A percentile compares a stretch with the other conserved stretches of the same genome.
These are phyloP conservation scores for Chrysogorgia sp. DNA, from an alignment of 92 coral and sea anemone species.

Conservation along the genomic window DNA sequence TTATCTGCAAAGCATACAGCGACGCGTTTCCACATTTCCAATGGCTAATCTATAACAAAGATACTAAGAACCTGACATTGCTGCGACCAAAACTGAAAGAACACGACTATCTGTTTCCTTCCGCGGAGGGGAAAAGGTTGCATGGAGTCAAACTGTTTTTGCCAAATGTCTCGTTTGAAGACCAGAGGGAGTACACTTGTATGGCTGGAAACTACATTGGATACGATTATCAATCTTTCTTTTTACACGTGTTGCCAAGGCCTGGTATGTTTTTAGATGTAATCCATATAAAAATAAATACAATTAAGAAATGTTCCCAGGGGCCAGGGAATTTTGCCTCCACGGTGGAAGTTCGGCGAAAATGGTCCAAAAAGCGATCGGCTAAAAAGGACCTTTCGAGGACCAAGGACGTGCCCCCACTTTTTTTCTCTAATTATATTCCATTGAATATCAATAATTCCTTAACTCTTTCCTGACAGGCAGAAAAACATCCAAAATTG, in stretches of 20 bases:
- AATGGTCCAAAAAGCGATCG: no score
- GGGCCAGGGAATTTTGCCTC: no score
- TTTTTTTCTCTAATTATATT: no score
- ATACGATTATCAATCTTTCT: conserved; percentile 28
- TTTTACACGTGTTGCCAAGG: not conserved
- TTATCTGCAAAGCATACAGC: conserved; percentile 76
- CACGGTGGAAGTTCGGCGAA: no score
- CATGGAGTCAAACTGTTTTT: conserved; percentile 82
- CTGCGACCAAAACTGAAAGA: not conserved
- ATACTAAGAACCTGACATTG: not conserved
- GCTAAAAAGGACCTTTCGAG: no score
- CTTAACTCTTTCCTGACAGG: no score
- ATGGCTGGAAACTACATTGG: conserved; percentile 94
- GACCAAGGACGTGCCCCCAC: no score
- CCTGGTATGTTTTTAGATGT: not conserved
- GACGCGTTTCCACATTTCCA: conserved; percentile 97
- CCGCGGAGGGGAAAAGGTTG: not conserved
- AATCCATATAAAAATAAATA: no score
- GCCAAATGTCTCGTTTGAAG: conserved; percentile 70
- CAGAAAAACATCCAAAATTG: no score
- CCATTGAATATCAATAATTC: no score
- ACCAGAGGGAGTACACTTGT: conserved; percentile 82
- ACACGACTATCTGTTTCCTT: not conserved
- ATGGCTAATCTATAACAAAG: conserved; percentile 61
- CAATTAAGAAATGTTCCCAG: no score